phyloP scores from a whole-genome alignment of 2,797 vertebrate genomes.

The Anas acuta region DNA sequence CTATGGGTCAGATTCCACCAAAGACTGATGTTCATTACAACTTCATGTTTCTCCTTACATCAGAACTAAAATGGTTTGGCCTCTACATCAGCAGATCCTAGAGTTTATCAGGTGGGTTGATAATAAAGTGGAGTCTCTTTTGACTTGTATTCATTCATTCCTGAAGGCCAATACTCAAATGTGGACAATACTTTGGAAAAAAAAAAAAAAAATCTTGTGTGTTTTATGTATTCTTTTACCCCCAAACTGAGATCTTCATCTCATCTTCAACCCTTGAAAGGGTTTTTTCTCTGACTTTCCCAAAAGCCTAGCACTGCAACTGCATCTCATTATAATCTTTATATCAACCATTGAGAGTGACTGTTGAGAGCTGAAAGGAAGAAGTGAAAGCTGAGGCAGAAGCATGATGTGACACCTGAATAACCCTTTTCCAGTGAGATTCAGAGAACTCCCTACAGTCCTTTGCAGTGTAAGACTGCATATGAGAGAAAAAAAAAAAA shows the following conservation, averaged over 20 bases:
- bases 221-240: not conserved
- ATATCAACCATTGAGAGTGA: not conserved
- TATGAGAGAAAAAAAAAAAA: not conserved
- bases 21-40: not conserved
- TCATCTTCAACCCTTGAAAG: not conserved
- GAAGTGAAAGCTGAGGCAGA: not conserved
- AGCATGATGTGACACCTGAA: not conserved
- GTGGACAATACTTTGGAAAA: too few species aligned
- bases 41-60: not conserved
- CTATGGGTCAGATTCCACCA: not conserved
- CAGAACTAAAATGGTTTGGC: not conserved
- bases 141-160: not conserved
- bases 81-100: not conserved
- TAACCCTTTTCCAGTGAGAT: not conserved
- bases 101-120: not conserved
- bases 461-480: not conserved
- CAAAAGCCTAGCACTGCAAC: not conserved
- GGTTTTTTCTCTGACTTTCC: not conserved
- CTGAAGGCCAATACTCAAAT: not conserved
- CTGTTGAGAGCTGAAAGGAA: not conserved
- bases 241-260: fast-evolving
- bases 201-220: too few species aligned
- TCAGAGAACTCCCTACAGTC: not conserved
- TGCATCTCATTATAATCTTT: not conserved
- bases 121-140: not conserved